These are phyloP conservation scores for Bellardia bayeri DNA, from an alignment of 2,888 invertebrate genomes.

Conservation along the genomic window DNA sequence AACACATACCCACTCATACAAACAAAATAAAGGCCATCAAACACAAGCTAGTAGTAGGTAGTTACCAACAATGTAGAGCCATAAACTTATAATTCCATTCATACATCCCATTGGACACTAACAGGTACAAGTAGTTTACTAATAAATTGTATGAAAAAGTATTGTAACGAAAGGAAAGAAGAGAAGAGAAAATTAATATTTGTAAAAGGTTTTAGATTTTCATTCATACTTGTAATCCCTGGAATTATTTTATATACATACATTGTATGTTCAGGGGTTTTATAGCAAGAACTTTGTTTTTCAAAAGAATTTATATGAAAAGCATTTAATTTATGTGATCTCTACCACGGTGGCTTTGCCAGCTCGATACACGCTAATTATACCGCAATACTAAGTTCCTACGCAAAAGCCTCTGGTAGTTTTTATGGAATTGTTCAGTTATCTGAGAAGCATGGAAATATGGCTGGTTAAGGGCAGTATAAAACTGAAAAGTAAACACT, in stretches of 20 bases:
- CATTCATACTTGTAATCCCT: neutral
- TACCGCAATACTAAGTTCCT: too few species aligned
- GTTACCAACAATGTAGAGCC: neutral
- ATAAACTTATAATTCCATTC: conserved; percentile 25
- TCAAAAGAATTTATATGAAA: too few species aligned
- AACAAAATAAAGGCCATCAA: neutral
- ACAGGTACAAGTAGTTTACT: conserved; percentile 48
- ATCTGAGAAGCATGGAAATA: too few species aligned
- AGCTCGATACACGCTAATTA: too few species aligned
- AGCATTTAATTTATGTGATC: too few species aligned
- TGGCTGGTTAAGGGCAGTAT: too few species aligned
- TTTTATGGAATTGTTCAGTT: too few species aligned
- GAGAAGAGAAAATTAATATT: conserved; percentile 14
- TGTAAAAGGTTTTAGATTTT: conserved; percentile 6
- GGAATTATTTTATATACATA: neutral
- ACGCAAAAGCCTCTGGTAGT: too few species aligned
- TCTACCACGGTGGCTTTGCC: too few species aligned
- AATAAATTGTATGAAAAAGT: conserved; percentile 32
- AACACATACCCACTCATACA: neutral
- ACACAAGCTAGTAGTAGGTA: neutral
- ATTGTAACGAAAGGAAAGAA: neutral
- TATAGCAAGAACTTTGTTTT: too few species aligned
- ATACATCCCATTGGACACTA: conserved; percentile 24
- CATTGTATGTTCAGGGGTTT: neutral
- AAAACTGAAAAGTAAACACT: too few species aligned